Evolutionary conservation across 2,113 vertebrate species (phyloP).

Genomic region (Ploceus nigricollis): DNA sequence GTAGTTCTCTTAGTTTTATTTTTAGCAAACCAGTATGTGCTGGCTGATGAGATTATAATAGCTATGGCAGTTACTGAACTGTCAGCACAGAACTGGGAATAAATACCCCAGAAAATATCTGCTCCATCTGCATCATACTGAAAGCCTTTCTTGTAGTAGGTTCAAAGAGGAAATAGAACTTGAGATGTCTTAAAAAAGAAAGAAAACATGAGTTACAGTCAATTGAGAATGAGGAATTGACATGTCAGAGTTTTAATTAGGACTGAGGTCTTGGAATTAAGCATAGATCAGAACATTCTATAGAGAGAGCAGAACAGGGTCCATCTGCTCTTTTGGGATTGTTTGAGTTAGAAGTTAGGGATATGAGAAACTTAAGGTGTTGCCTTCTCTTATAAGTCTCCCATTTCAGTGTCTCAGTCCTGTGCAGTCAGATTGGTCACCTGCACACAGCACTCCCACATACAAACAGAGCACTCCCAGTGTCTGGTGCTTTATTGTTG

Average conservation of each 20-base stretch:
- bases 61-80: neutral
- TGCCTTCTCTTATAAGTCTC: neutral
- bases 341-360: neutral
- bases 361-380: neutral
- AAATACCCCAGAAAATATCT: neutral
- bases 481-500: neutral
- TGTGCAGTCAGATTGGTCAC: neutral
- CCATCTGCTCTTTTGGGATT: neutral
- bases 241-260: neutral
- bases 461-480: neutral
- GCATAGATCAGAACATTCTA: neutral
- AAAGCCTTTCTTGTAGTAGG: neutral
- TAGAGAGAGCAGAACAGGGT: neutral
- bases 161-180: neutral
- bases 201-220: neutral
- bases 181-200: neutral
- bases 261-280: neutral
- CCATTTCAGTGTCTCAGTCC: neutral
- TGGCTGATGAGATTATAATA: conserved; percentile 20
- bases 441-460: neutral
- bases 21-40: conserved; percentile 25
- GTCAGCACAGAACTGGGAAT: neutral
- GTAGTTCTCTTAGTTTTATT: neutral
- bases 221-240: neutral
- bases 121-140: neutral